Evolutionary conservation across 2,888 invertebrate species (phyloP), one percentile per base, ranked within the genome.

Genomic region (Theodoxus fluviatilis): DNA sequence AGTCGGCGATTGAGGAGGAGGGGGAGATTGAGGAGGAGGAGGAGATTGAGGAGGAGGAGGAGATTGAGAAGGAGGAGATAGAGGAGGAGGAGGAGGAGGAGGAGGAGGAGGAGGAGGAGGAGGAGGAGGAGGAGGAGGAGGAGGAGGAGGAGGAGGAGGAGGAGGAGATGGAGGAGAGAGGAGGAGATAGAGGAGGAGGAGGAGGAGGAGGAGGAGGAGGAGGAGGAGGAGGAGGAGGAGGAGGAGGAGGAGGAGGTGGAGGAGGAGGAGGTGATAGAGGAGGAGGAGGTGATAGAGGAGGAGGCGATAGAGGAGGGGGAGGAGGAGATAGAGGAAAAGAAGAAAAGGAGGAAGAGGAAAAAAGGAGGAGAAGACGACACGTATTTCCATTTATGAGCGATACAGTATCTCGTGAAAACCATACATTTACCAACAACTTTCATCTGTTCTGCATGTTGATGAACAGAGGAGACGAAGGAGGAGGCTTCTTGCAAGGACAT

Each of bases 341-440:
- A 52, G 35, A 37, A 57, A 28, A n/a, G 38, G 57, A 68, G 37
- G 40, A 57, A 68, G 57, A 57, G 57, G 68, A 68, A 68, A 18
- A 59, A 61, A 3, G 28, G 18, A 31, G 12, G 31, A 25, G 28
- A 15, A 25, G 38, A 2, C 15, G 64, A 15, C n/a, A n/a, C n/a
- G n/a, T n/a, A n/a, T n/a, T n/a, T n/a, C n/a, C n/a, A n/a, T n/a
- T n/a, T n/a, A n/a, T n/a, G n/a, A n/a, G n/a, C n/a, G n/a, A n/a
- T n/a, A n/a, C n/a, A n/a, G n/a, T n/a, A n/a, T n/a, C n/a, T n/a
- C n/a, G n/a, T n/a, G n/a, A n/a, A n/a, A n/a, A n/a, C n/a, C n/a
- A n/a, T n/a, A n/a, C n/a, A n/a, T n/a, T n/a, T n/a, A n/a, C n/a
- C n/a, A n/a, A n/a, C n/a, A n/a, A n/a, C n/a, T n/a, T n/a, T n/a